A percentile compares a stretch with the other conserved stretches of the same genome.
Conservation (phyloP, 2,888 invertebrate genomes). For the Pammene fasciana region DNA sequence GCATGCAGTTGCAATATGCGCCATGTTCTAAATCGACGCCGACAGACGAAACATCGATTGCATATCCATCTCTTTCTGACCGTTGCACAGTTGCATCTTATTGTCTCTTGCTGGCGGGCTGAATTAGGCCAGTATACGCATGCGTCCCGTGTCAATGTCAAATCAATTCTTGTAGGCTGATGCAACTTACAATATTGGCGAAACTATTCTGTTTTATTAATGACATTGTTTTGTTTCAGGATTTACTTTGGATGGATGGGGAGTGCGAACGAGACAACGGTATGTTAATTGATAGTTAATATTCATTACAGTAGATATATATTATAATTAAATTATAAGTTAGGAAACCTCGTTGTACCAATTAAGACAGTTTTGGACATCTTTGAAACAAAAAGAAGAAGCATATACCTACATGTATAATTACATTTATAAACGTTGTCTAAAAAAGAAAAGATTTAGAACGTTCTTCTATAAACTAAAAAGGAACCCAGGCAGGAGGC, state of each 20-base stretch:
- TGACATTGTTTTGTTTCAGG: slow-evolving; percentile 38
- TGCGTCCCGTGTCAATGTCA: slow-evolving; percentile 81
- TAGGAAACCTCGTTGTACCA: not conserved
- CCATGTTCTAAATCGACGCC: slow-evolving; percentile 73
- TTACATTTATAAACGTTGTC: too few species aligned
- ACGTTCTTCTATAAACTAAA: too few species aligned
- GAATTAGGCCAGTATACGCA: slow-evolving; percentile 79
- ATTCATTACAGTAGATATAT: not conserved
- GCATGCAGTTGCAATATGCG: slow-evolving; percentile 76
- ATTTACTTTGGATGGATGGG: slow-evolving; percentile 27
- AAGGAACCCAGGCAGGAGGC: too few species aligned
- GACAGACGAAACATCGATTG: slow-evolving; percentile 53
- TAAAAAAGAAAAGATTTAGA: too few species aligned
- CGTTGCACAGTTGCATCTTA: slow-evolving; percentile 48
- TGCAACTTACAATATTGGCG: slow-evolving; percentile 64
- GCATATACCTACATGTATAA: too few species aligned
- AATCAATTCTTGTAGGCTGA: slow-evolving; percentile 81
- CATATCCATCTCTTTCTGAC: slow-evolving; percentile 58
- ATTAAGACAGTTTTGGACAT: not conserved
- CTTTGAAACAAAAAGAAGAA: too few species aligned
- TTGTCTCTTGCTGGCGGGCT: slow-evolving; percentile 57
- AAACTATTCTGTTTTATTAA: slow-evolving; percentile 35
- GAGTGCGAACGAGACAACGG: slow-evolving; percentile 20
- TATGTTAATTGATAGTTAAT: slow-evolving; percentile 24
- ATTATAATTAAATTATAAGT: slow-evolving; percentile 1